Conservation (phyloP, 2,888 invertebrate species). For the Rhaphigaster nebulosa region DNA sequence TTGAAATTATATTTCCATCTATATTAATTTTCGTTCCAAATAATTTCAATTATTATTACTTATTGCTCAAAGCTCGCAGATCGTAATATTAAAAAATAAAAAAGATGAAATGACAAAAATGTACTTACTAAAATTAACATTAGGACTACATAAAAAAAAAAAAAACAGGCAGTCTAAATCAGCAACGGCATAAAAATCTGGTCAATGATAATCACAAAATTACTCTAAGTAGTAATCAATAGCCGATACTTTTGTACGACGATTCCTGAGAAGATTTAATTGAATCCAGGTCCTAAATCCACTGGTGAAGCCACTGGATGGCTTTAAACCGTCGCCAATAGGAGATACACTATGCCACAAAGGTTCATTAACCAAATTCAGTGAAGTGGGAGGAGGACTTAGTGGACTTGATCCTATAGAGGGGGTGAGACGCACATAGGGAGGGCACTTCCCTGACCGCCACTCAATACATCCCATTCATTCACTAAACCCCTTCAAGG, state of each 20-base stretch:
- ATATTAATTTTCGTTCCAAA: too few relatives aligned
- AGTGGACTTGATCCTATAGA: background rate
- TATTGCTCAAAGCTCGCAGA: too few relatives aligned
- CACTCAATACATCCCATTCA: background rate
- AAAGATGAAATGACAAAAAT: too few relatives aligned
- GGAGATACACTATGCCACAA: slow-evolving; percentile 1
- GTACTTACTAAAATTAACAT: too few relatives aligned
- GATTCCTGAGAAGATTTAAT: background rate
- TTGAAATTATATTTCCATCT: too few relatives aligned
- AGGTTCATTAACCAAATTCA: background rate
- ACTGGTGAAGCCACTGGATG: background rate
- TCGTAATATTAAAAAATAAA: too few relatives aligned
- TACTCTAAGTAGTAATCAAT: background rate
- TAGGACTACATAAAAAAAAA: too few relatives aligned
- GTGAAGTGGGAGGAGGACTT: background rate
- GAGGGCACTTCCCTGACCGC: background rate
- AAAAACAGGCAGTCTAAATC: too few relatives aligned
- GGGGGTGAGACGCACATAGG: background rate
- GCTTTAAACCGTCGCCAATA: background rate
- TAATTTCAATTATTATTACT: too few relatives aligned
- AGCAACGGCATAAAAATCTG: too few relatives aligned
- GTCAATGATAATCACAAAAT: too few relatives aligned
- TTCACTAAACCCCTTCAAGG: background rate
- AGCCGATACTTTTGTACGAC: background rate
- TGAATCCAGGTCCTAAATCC: background rate